Base-by-base conservation (phyloP, 2,797 vertebrate genomes). In the Cyprinella venusta region DNA sequence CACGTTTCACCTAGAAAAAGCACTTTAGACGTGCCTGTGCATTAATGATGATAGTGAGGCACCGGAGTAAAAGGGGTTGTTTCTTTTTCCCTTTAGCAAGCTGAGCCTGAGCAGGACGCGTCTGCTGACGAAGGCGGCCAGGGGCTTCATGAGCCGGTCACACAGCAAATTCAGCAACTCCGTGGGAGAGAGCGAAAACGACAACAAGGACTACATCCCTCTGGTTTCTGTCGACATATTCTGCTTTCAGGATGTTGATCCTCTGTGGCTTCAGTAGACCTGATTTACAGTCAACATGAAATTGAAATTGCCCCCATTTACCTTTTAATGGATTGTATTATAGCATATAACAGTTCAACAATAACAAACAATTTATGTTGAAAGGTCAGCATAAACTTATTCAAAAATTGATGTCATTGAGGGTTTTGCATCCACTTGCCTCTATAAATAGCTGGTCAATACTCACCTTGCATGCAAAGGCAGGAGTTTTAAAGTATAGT, bases 181-280 rank as follows among this genome's bases (percentile, higher is more conserved):
- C 0, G 80, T 90, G 18, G 90, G 91, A 0, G 96, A 96, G 52
- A 93, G 84, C 0, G 96, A 96, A 78, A 95, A 84, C 4, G 96
- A 97, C 89, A 98, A 90, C 90, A 91, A 92, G 13, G 96, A 98
- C 93, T 99, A 99, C 91, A 90, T 98, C 80, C 96, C 96, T 0
- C 92, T 99, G 95, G 98, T 99, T 63, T 52, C 76, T 74, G 54
- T 26, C 36, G 3, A 26, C 9, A 63, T 50, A 16, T 85, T 40
- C 71, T 67, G 38, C 67, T 71, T 45, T 38, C 4, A 40, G 36
- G 40, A 45, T 13, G 26, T n/a, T 67, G 30, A 30, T 71, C 19
- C 30, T 9, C 9, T 70, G 52, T 38, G 21, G n/a, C 40, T 70
- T 71, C 21, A n/a, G 10, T 64, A 48, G 40, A 48, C 30, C 4